Evolutionary conservation across 2,113 vertebrate species (phyloP), one percentile per base, ranked within the genome.

Genomic region (Prionailurus viverrinus): DNA sequence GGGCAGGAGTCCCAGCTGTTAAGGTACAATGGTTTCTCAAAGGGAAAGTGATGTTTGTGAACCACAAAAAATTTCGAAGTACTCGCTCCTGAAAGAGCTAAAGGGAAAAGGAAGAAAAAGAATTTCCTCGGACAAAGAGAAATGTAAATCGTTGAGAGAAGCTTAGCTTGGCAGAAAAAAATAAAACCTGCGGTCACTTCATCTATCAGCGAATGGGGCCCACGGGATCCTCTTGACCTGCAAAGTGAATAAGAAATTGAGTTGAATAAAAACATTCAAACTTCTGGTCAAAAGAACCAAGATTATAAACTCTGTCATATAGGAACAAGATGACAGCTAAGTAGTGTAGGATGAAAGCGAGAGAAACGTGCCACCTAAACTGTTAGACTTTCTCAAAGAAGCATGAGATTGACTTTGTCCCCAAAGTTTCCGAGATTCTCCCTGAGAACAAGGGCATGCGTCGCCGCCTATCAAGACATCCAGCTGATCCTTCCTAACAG

Each of bases 181-280:
- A 45, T 18, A 23, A 12, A 91, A 58, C 29, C 55, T 68, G 33
- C 74, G n/a, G 31, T 95, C 41, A n/a, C 27, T 53, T 19, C 10
- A 1, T 45, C 66, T 79, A 21, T 48, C 7, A 33, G 84, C 1
- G 18, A 73, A 89, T 3, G 1, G 23, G 61, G 41, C 23, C 61
- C 55, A 11, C 3, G 3, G 16, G 39, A n/a, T 31, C 81, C 74
- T 36, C 23, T 48, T 2, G 5, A 81, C 51, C 65, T 45, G 16
- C 11, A n/a, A 73, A 89, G 18, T 51, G 27, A 78, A n/a, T 69
- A 79, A 45, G 31, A 86, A 92, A 78, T 55, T 58, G 33, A 88
- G 84, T 81, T 68, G 61, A 82, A 90, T 58, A 80, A 74, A 79
- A 74, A 65, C 15, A n/a, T 31, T 90, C n/a, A 80, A 94, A 79